Evolutionary conservation across 1,140 invertebrate species (phyloP).

Genomic region (Cyphomyrmex costatus): DNA sequence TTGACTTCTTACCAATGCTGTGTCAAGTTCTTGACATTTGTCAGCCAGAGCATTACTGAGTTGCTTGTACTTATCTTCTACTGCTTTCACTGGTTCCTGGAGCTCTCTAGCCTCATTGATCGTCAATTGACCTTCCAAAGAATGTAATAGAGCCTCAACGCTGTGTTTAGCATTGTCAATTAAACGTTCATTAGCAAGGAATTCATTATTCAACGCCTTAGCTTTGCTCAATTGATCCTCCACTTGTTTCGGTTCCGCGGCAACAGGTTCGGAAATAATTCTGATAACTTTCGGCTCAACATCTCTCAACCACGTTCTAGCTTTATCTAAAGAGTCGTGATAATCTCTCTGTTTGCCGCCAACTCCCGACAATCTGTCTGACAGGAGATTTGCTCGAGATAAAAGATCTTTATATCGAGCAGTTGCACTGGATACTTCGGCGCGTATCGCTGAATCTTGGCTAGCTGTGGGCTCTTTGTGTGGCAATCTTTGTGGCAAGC

Average conservation of each 20-base stretch:
- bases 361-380: slow-evolving; percentile 92
- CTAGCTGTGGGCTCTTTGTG: slow-evolving; percentile 91
- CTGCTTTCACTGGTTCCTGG: slow-evolving; percentile 92
- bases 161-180: slow-evolving; percentile 93
- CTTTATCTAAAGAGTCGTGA: slow-evolving; percentile 93
- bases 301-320: slow-evolving; percentile 93
- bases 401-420: slow-evolving; percentile 92
- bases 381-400: slow-evolving; percentile 92
- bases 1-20: slow-evolving; percentile 96
- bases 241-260: slow-evolving; percentile 94
- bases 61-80: slow-evolving; percentile 93
- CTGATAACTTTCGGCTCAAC: slow-evolving; percentile 92
- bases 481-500: slow-evolving; percentile 92
- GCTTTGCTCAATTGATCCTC: slow-evolving; percentile 95
- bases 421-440: slow-evolving; percentile 91
- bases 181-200: slow-evolving; percentile 93
- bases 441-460: slow-evolving; percentile 90
- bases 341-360: slow-evolving; percentile 94
- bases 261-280: slow-evolving; percentile 93
- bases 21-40: slow-evolving; percentile 94
- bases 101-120: slow-evolving; percentile 92
- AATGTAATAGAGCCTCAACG: slow-evolving; percentile 90
- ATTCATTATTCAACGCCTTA: slow-evolving; percentile 95
- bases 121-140: slow-evolving; percentile 93
- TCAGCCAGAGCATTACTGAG: slow-evolving; percentile 91